These are phyloP conservation scores for Mesochorus sp. DNA, from an alignment of 2,888 invertebrate species.

Conservation along the genomic window DNA sequence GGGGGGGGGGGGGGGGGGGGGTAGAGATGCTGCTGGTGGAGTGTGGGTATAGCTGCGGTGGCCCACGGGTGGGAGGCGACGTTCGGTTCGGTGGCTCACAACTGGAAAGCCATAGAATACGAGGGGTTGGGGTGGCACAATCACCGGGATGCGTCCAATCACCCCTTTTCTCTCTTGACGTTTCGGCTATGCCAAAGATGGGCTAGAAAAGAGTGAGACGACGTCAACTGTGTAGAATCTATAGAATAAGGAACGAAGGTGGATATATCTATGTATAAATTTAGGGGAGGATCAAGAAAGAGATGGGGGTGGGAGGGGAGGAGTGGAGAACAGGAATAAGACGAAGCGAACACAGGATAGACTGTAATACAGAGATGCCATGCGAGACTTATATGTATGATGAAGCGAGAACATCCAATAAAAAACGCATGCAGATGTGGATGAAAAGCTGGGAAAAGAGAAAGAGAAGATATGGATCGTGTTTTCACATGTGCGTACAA, in stretches of 20 bases:
- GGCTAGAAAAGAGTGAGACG: constrained; percentile 31
- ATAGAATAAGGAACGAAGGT: constrained; percentile 61
- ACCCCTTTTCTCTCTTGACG: constrained; percentile 74
- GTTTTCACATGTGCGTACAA: constrained; percentile 51
- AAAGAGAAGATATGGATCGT: constrained; percentile 20
- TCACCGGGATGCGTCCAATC: constrained; percentile 82
- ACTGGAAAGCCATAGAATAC: constrained; percentile 43
- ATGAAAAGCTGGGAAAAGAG: neutral
- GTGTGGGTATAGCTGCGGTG: constrained; percentile 60
- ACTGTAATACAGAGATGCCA: constrained; percentile 9
- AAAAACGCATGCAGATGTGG: constrained; percentile 17
- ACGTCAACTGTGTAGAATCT: constrained; percentile 41
- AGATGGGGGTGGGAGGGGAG: too few relatives aligned
- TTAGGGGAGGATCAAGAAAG: constrained; percentile 56
- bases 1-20: too few relatives aligned
- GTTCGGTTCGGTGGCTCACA: constrained; percentile 64
- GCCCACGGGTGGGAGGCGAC: constrained; percentile 59
- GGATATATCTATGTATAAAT: constrained; percentile 60
- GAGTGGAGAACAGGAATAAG: constrained; percentile 5
- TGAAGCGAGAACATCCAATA: constrained; percentile 7
- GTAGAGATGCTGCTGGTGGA: too few relatives aligned
- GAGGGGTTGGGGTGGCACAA: constrained; percentile 78
- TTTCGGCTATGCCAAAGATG: constrained; percentile 70
- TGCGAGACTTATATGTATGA: constrained; percentile 22
- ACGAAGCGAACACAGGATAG: neutral